phyloP scores from a whole-genome alignment of 2,888 invertebrate genomes.

The Macaria liturata region DNA sequence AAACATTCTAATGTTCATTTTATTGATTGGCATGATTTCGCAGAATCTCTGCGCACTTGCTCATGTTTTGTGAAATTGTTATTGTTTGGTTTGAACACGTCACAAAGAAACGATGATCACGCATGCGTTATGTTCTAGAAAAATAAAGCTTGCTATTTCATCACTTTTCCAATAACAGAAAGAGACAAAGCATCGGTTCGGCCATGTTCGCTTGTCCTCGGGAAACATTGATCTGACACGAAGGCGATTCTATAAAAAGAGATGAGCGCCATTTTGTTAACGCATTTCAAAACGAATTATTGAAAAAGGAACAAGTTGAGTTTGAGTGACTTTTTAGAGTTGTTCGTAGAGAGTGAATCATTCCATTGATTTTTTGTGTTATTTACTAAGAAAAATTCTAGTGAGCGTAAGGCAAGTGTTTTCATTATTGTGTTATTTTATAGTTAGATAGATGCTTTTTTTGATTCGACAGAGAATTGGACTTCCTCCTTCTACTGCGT shows the following conservation, averaged over 20 bases:
- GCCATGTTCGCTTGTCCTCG: slow-evolving; percentile 27
- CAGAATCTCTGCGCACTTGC: slow-evolving; percentile 20
- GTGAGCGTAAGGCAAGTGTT: slow-evolving; percentile 31
- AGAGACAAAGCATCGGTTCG: slow-evolving; percentile 21
- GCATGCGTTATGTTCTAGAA: slow-evolving; percentile 32
- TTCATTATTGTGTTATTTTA: not conserved
- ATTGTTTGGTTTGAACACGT: slow-evolving; percentile 27
- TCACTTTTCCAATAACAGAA: slow-evolving; percentile 13
- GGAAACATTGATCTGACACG: slow-evolving; percentile 32
- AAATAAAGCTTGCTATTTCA: slow-evolving; percentile 20
- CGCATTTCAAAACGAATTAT: slow-evolving; percentile 33
- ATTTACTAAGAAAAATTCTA: slow-evolving; percentile 32
- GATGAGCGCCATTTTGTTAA: slow-evolving; percentile 29
- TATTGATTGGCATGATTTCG: slow-evolving; percentile 29
- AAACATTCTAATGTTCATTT: slow-evolving; percentile 17
- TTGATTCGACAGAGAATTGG: too few species aligned
- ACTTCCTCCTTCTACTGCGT: not conserved
- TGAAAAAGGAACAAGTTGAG: slow-evolving; percentile 35
- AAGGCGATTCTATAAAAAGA: slow-evolving; percentile 30
- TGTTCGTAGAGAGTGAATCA: slow-evolving; percentile 32
- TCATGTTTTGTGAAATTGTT: slow-evolving; percentile 18
- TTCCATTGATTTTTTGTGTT: slow-evolving; percentile 26
- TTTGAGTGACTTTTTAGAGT: slow-evolving; percentile 34
- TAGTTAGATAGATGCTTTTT: too few species aligned
- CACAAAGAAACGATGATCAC: slow-evolving; percentile 25